phyloP scores from a whole-genome alignment of 1,140 invertebrate genomes.

The Eurosta solidaginis region DNA sequence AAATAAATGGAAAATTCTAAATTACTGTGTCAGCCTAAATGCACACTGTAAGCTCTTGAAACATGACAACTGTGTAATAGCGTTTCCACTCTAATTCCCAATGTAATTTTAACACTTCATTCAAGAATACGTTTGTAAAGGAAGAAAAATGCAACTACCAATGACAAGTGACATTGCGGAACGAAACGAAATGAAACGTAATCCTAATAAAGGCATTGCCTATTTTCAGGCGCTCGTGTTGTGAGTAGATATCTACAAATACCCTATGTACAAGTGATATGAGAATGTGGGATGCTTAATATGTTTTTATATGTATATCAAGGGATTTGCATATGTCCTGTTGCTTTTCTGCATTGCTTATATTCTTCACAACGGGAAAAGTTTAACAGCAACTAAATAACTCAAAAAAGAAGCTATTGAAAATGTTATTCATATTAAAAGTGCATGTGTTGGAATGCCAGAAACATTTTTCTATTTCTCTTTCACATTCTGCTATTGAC shows the following conservation, averaged over 20 bases:
- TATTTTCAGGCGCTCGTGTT: not conserved
- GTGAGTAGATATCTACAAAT: not conserved
- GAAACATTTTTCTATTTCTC: conserved; percentile 2
- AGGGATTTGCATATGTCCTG: not conserved
- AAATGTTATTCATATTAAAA: not conserved
- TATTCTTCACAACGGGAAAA: no score
- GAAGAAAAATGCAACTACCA: not conserved
- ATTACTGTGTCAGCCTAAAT: conserved; percentile 20
- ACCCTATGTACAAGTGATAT: no score
- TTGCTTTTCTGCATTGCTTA: not conserved
- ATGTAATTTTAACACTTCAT: conserved; percentile 36
- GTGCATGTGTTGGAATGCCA: not conserved
- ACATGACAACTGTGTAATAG: conserved; percentile 3
- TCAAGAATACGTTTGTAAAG: not conserved
- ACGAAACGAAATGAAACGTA: conserved; percentile 8
- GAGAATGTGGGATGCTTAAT: no score
- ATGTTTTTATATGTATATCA: not conserved
- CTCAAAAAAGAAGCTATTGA: no score
- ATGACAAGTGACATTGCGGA: not conserved
- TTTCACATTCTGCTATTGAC: not conserved
- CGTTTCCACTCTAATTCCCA: conserved; percentile 35
- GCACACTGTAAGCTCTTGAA: not conserved
- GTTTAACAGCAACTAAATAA: no score
- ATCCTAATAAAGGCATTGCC: not conserved
- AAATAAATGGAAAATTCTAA: conserved; percentile 20